A percentile compares a stretch with the other conserved stretches of the same genome.
Evolutionary conservation across 2,888 invertebrate genomes (phyloP).

Genomic region (Strigamia crassipes): DNA sequence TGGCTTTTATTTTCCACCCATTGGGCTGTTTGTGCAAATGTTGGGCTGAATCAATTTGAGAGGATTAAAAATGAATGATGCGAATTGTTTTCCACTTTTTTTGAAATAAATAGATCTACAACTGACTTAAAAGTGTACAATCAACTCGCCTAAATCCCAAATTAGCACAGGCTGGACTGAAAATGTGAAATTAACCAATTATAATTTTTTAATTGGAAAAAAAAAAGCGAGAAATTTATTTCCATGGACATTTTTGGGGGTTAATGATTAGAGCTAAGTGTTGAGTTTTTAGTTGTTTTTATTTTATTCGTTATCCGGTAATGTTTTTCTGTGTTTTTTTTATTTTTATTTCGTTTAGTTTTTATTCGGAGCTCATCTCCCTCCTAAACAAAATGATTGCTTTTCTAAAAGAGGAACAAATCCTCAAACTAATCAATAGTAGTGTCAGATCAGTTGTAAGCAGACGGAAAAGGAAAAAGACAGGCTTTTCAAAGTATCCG

Average conservation of each 20-base stretch:
- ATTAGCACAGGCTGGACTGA: no score
- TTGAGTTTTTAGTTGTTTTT: no score
- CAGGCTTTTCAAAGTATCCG: background rate
- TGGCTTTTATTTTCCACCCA: background rate
- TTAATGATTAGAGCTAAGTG: no score
- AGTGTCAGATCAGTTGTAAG: background rate
- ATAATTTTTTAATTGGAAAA: background rate
- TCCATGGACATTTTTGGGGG: background rate
- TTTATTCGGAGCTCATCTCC: background rate
- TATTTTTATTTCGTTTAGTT: background rate
- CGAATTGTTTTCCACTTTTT: background rate
- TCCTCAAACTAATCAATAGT: background rate
- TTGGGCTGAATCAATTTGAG: background rate
- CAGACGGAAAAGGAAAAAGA: background rate
- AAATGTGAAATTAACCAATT: no score
- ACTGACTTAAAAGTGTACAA: no score
- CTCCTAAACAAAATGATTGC: background rate
- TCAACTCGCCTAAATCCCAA: no score
- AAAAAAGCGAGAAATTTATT: background rate
- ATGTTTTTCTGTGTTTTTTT: background rate
- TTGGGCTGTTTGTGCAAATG: background rate
- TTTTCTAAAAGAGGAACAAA: background rate
- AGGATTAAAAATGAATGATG: background rate
- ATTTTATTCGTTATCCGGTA: background rate
- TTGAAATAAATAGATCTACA: background rate